Conservation (phyloP, 2,113 vertebrate species). For the Phrynosoma platyrhinos region DNA sequence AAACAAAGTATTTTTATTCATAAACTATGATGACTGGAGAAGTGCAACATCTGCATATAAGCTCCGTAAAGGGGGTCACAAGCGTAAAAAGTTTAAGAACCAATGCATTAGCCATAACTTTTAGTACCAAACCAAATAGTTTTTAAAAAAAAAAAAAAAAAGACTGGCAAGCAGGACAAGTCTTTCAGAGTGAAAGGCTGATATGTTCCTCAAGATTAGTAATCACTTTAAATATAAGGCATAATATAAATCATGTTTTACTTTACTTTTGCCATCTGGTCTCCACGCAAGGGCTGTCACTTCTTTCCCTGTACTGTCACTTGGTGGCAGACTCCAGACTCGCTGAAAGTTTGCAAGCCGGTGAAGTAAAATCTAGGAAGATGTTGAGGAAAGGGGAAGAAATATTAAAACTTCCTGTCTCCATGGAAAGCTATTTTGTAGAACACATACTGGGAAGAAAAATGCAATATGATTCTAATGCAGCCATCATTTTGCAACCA, state of each 20-base stretch:
- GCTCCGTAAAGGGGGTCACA: too few relatives aligned
- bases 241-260: background rate
- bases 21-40: too few relatives aligned
- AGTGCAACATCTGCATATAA: too few relatives aligned
- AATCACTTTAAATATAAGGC: background rate
- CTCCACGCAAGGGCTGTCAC: slow-evolving; percentile 95
- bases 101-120: too few relatives aligned
- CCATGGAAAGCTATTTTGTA: background rate
- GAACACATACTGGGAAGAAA: too few relatives aligned
- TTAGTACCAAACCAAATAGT: too few relatives aligned
- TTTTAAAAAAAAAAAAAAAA: too few relatives aligned
- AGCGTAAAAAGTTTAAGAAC: too few relatives aligned
- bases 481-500: background rate
- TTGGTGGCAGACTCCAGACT: slow-evolving; percentile 95
- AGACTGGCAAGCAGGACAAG: background rate
- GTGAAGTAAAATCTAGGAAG: slow-evolving; percentile 90
- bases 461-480: too few relatives aligned
- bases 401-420: background rate
- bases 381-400: background rate
- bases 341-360: slow-evolving; percentile 94
- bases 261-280: slow-evolving; percentile 97
- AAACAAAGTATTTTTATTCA: background rate
- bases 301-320: slow-evolving; percentile 94
- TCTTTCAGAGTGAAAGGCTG: background rate
- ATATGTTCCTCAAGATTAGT: background rate